These are phyloP conservation scores for Epinephelus malabaricus DNA, from an alignment of 2,797 vertebrate genomes.

Conservation along the genomic window DNA sequence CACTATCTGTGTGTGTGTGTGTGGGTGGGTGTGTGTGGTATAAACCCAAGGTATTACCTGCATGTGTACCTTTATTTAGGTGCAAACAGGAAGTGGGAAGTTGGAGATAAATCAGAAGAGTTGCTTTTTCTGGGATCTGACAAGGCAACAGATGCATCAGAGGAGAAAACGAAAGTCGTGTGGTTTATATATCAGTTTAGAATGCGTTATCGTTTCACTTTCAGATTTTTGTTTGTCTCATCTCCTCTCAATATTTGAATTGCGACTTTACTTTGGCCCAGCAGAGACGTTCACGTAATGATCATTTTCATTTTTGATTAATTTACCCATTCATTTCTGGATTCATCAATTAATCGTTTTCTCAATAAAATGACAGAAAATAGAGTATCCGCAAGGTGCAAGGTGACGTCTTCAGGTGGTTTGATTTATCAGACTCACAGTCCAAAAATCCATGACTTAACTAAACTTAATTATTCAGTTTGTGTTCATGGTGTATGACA, in stretches of 20 bases:
- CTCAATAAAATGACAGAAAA: too few species aligned
- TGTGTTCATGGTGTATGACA: too few species aligned
- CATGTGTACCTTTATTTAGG: not conserved
- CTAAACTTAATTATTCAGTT: too few species aligned
- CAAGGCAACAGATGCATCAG: not conserved
- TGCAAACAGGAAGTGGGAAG: slow-evolving; percentile 21
- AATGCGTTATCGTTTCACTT: not conserved
- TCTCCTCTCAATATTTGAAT: not conserved
- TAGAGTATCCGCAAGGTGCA: too few species aligned
- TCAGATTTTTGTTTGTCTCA: not conserved
- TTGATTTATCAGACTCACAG: too few species aligned
- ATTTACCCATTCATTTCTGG: too few species aligned
- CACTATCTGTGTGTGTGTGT: not conserved
- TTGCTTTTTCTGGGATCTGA: not conserved
- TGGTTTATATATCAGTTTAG: slow-evolving; percentile 3
- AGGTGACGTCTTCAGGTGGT: too few species aligned
- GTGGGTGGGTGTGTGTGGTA: not conserved
- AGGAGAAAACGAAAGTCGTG: slow-evolving; percentile 12
- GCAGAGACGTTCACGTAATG: not conserved
- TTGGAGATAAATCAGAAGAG: not conserved
- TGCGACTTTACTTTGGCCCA: not conserved
- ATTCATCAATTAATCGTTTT: too few species aligned
- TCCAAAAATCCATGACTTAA: too few species aligned
- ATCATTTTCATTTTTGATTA: too few species aligned
- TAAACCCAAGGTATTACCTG: not conserved